phyloP scores from a whole-genome alignment of 2,113 vertebrate genomes.

The Laticauda colubrina region DNA sequence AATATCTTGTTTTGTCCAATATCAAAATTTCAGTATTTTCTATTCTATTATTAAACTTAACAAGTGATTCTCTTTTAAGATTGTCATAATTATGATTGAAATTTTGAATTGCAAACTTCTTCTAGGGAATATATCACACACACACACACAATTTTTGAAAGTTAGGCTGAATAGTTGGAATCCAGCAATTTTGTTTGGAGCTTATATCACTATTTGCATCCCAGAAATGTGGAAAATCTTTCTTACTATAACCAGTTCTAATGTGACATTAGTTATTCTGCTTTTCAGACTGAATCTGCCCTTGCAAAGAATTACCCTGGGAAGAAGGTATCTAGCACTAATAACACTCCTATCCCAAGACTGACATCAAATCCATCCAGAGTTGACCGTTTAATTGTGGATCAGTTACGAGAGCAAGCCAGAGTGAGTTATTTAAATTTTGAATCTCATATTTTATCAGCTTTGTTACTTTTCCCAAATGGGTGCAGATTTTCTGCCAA shows the following conservation, averaged over 20 bases:
- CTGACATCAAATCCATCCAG: constrained; percentile 77
- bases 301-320: constrained; percentile 78
- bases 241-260: not conserved
- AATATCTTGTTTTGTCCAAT: not conserved
- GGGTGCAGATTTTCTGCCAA: not conserved
- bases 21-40: not conserved
- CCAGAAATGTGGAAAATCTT: not conserved
- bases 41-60: too few species aligned
- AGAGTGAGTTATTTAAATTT: constrained; percentile 71
- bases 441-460: not conserved
- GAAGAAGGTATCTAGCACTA: constrained; percentile 78
- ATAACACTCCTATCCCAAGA: constrained; percentile 75
- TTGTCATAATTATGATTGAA: not conserved
- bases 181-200: not conserved
- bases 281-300: constrained; percentile 75
- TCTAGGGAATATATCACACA: not conserved
- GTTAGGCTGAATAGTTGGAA: too few species aligned
- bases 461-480: not conserved
- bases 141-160: too few species aligned
- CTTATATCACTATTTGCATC: not conserved
- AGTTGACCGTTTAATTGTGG: constrained; percentile 83
- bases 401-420: constrained; percentile 81
- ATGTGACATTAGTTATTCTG: constrained; percentile 34
- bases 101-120: not conserved
- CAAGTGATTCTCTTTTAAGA: too few species aligned